Conservation (phyloP, 2,888 invertebrate species). For the Agonopterix alstromeriana region DNA sequence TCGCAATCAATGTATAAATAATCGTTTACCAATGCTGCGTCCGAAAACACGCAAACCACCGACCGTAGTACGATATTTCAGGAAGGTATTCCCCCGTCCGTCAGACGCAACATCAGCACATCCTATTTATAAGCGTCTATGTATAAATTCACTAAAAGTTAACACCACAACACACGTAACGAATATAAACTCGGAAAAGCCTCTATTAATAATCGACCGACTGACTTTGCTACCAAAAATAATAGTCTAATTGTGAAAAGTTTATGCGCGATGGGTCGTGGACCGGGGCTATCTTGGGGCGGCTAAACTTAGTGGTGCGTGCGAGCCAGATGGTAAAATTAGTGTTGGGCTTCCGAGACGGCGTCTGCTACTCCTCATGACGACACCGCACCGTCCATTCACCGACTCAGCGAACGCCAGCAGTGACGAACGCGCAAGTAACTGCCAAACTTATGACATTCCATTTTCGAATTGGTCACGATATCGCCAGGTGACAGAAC, state of each 20-base stretch:
- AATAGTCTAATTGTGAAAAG: constrained; percentile 79
- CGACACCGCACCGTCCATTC: constrained; percentile 62
- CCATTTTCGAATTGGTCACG: constrained; percentile 56
- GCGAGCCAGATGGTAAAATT: constrained; percentile 75
- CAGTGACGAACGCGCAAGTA: constrained; percentile 15
- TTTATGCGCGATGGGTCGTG: constrained; percentile 77
- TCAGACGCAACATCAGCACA: constrained; percentile 76
- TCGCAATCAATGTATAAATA: constrained; percentile 73
- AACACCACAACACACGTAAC: constrained; percentile 77
- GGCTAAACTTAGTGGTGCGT: constrained; percentile 78
- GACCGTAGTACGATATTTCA: constrained; percentile 76
- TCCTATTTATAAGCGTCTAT: constrained; percentile 78
- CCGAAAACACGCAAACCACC: constrained; percentile 73
- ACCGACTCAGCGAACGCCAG: constrained; percentile 43
- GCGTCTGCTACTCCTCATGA: constrained; percentile 69
- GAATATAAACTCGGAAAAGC: constrained; percentile 78
- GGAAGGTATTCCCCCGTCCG: constrained; percentile 77
- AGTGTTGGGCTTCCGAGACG: constrained; percentile 65
- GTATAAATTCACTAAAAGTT: constrained; percentile 78
- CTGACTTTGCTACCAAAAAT: constrained; percentile 78
- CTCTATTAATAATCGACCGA: constrained; percentile 79
- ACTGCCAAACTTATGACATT: constrained; percentile 74
- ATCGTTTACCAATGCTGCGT: constrained; percentile 76
- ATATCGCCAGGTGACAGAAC: constrained; percentile 43
- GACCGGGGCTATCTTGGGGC: constrained; percentile 77